These are phyloP conservation scores for Brachionus plicatilis DNA, from an alignment of 1,140 invertebrate species.

Conservation along the genomic window DNA sequence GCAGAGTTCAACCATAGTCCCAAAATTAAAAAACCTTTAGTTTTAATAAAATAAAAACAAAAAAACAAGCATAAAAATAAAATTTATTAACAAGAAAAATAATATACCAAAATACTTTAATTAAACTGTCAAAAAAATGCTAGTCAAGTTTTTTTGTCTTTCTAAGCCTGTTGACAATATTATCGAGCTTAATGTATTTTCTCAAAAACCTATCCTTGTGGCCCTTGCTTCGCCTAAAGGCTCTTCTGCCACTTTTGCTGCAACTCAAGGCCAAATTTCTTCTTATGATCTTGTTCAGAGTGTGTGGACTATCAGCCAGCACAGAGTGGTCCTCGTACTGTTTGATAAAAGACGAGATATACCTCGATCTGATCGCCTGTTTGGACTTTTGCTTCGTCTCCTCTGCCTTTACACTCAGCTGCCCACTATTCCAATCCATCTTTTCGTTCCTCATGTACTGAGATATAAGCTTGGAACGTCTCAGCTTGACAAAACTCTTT, in stretches of 20 bases:
- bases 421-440: background rate
- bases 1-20: too few species aligned
- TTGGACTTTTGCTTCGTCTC: background rate
- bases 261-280: background rate
- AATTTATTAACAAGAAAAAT: background rate
- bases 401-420: background rate
- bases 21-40: too few species aligned
- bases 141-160: conserved; percentile 10
- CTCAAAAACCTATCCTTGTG: background rate
- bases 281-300: background rate
- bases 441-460: background rate
- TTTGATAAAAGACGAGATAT: background rate
- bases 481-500: background rate
- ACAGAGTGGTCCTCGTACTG: background rate
- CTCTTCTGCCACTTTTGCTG: background rate
- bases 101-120: background rate
- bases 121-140: background rate
- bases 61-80: background rate
- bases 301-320: background rate
- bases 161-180: background rate
- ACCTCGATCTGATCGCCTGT: background rate
- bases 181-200: background rate
- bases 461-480: background rate
- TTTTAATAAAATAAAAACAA: too few species aligned
- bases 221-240: background rate